Evolutionary conservation across 1,140 invertebrate genomes (phyloP).

Genomic region (Cotesia vestalis): DNA sequence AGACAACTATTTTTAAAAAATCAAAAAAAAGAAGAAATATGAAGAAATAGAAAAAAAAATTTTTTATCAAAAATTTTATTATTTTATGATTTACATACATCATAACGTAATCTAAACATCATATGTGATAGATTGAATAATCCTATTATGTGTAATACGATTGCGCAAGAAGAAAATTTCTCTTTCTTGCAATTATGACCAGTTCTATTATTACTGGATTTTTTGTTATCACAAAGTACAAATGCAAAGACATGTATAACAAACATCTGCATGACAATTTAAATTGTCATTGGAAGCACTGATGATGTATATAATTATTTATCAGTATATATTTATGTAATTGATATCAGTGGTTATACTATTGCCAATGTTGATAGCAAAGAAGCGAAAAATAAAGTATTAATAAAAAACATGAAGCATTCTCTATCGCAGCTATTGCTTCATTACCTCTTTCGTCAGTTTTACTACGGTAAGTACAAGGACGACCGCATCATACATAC

Average conservation of each 20-base stretch:
- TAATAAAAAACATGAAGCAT: constrained; percentile 8
- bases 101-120: constrained; percentile 14
- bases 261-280: background rate
- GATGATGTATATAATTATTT: background rate
- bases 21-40: too few relatives aligned
- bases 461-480: constrained; percentile 37
- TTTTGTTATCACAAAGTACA: constrained; percentile 32
- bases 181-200: constrained; percentile 51
- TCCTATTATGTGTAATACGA: constrained; percentile 50
- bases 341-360: too few relatives aligned
- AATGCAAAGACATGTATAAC: background rate
- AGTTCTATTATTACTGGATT: constrained; percentile 31
- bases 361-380: too few relatives aligned
- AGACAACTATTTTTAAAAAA: background rate
- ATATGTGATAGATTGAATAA: constrained; percentile 46
- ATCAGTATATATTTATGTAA: too few relatives aligned
- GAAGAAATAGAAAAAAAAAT: constrained; percentile 11
- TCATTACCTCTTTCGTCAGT: constrained; percentile 35
- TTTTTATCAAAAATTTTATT: constrained; percentile 26
- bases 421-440: constrained; percentile 31
- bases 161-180: constrained; percentile 59
- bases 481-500: constrained; percentile 39
- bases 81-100: constrained; percentile 19
- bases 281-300: background rate
- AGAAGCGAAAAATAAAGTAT: constrained; percentile 13